Evolutionary conservation across 2,797 vertebrate species (phyloP).

Genomic region (Gymnothorax reevesii): DNA sequence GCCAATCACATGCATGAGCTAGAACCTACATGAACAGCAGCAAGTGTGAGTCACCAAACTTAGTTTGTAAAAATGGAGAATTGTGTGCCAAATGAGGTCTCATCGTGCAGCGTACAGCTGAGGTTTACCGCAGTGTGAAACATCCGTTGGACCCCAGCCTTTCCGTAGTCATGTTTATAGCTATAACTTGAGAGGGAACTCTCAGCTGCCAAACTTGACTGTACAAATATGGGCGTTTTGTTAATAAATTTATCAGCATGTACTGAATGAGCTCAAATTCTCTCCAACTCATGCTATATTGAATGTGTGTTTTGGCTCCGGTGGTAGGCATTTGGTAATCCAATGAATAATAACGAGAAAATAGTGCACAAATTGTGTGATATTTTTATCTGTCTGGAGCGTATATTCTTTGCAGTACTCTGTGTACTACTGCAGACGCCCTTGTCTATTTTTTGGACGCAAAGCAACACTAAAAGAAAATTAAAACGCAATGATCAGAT

Average conservation of each 20-base stretch:
- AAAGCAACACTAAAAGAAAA: neutral
- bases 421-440: conserved; percentile 7
- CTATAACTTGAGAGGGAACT: neutral
- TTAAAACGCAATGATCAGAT: neutral
- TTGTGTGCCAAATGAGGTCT: neutral
- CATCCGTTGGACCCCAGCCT: neutral
- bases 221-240: neutral
- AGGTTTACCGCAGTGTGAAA: neutral
- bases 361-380: neutral
- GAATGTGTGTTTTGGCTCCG: neutral
- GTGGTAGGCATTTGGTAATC: neutral
- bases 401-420: neutral
- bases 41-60: neutral
- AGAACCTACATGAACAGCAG: neutral
- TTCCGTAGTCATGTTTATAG: neutral
- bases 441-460: conserved; percentile 7
- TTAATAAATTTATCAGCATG: neutral
- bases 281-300: neutral
- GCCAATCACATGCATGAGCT: neutral
- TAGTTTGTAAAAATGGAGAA: neutral
- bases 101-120: neutral
- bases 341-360: neutral
- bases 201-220: neutral
- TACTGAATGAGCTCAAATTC: neutral
- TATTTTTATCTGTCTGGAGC: neutral